phyloP scores from a whole-genome alignment of 2,888 invertebrate genomes.

The Meliscaeva auricollis region DNA sequence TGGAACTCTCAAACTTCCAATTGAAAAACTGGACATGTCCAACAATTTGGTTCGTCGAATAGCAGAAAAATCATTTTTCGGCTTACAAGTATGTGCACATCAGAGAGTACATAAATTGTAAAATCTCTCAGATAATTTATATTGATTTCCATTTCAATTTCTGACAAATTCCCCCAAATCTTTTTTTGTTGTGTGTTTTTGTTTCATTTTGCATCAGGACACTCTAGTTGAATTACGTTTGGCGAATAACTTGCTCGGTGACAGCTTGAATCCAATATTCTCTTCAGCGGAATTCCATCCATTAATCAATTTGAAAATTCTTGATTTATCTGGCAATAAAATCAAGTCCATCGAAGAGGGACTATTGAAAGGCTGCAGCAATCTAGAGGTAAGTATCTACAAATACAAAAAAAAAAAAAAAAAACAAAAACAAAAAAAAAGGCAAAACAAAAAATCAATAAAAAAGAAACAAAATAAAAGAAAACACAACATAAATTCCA shows the following conservation, averaged over 20 bases:
- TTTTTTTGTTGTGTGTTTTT: not conserved
- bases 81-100: constrained; percentile 84
- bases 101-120: not conserved
- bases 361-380: constrained; percentile 92
- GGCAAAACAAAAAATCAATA: constrained; percentile 10
- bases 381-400: constrained; percentile 87
- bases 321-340: constrained; percentile 92
- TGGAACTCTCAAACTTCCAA: constrained; percentile 89
- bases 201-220: constrained; percentile 81
- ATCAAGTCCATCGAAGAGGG: constrained; percentile 94
- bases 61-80: constrained; percentile 90
- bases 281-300: constrained; percentile 93
- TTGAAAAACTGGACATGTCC: constrained; percentile 92
- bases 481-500: constrained; percentile 14
- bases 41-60: constrained; percentile 92
- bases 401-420: constrained; percentile 26
- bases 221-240: constrained; percentile 89
- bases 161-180: constrained; percentile 17
- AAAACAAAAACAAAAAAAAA: not conserved
- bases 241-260: constrained; percentile 93
- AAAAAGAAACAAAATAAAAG: not conserved
- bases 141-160: constrained; percentile 31
- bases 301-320: constrained; percentile 88
- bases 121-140: constrained; percentile 9
- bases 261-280: constrained; percentile 95